A percentile compares a stretch with the other conserved stretches of the same genome.
phyloP scores from a whole-genome alignment of 2,113 vertebrate genomes.

The Plecturocebus donacophilus region DNA sequence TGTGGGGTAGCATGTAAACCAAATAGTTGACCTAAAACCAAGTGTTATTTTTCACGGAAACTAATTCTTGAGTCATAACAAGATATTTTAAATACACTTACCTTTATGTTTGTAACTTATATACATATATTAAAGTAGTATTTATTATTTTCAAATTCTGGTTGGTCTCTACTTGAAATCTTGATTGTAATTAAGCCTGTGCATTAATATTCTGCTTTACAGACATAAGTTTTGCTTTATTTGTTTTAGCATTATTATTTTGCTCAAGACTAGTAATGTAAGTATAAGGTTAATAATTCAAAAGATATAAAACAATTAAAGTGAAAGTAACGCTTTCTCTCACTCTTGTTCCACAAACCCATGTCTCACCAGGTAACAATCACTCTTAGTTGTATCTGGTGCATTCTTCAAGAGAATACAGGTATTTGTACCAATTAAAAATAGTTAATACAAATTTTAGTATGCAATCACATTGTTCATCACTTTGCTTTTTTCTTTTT shows the following conservation, averaged over 20 bases:
- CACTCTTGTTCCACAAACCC: background rate
- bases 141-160: background rate
- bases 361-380: background rate
- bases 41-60: background rate
- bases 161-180: conserved; percentile 19
- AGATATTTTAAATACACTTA: background rate
- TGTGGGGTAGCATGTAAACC: background rate
- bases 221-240: background rate
- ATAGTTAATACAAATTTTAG: background rate
- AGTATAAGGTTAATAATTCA: background rate
- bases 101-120: background rate
- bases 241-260: background rate
- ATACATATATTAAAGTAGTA: background rate
- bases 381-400: background rate
- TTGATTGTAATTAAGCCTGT: background rate
- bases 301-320: background rate
- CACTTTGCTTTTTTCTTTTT: background rate
- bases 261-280: conserved; percentile 15
- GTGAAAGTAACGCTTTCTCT: background rate
- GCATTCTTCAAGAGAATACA: background rate
- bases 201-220: conserved; percentile 17
- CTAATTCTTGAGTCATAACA: background rate
- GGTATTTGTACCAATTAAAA: background rate
- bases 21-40: background rate
- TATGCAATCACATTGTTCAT: background rate